A percentile compares a stretch with the other conserved stretches of the same genome.
Evolutionary conservation across 2,888 invertebrate species (phyloP).

Genomic region (Ormyrus thymus): DNA sequence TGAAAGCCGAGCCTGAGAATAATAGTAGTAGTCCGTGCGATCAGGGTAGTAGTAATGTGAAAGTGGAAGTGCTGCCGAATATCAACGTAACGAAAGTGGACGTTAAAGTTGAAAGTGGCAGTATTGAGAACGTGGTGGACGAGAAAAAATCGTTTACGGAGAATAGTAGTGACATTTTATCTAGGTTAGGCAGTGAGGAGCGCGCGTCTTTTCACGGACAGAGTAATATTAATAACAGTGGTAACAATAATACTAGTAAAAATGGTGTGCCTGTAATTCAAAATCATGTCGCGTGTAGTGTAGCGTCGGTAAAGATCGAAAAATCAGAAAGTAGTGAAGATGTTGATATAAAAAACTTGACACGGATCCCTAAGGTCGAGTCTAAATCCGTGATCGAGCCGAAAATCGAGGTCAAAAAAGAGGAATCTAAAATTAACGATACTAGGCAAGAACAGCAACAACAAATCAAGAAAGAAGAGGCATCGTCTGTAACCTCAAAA

Average conservation of each 20-base stretch:
- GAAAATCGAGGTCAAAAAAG: constrained; percentile 58
- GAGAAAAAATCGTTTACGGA: constrained; percentile 35
- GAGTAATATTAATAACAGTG: constrained; percentile 62
- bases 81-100: constrained; percentile 20
- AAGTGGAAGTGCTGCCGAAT: constrained; percentile 12
- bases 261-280: constrained; percentile 70
- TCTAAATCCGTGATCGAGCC: constrained; percentile 53
- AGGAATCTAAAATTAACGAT: background rate
- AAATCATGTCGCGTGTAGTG: constrained; percentile 69
- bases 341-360: background rate
- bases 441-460: constrained; percentile 54
- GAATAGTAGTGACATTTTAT: constrained; percentile 51
- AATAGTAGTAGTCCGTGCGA: constrained; percentile 57
- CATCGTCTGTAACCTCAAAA: background rate
- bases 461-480: constrained; percentile 58
- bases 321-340: constrained; percentile 47
- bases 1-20: constrained; percentile 41
- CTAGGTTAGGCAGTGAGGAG: constrained; percentile 63
- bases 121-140: constrained; percentile 1
- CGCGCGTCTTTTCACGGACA: constrained; percentile 58
- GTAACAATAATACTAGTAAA: constrained; percentile 58
- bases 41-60: constrained; percentile 40
- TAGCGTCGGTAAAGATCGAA: constrained; percentile 60
- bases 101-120: constrained; percentile 46
- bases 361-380: constrained; percentile 43